Conservation (phyloP, 2,113 vertebrate genomes). For the Centropus bengalensis region DNA sequence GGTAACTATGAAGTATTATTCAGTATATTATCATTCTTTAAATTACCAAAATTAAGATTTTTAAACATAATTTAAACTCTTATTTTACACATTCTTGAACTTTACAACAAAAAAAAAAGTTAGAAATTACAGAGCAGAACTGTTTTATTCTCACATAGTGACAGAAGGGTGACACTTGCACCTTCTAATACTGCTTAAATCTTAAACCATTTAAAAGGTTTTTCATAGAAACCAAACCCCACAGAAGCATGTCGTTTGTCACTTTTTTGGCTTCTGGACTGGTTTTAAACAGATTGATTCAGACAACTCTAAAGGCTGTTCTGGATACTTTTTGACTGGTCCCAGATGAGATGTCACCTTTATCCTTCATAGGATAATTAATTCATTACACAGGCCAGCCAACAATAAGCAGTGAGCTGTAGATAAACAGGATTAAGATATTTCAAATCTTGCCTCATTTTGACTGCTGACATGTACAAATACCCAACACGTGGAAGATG, state of each 20-base stretch:
- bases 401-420: background rate
- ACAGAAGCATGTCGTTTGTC: background rate
- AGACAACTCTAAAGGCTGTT: background rate
- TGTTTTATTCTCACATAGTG: background rate
- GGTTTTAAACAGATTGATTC: background rate
- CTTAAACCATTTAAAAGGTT: background rate
- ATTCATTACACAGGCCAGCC: background rate
- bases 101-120: background rate
- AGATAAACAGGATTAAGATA: conserved; percentile 2
- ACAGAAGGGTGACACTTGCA: background rate
- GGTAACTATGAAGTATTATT: background rate
- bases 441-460: background rate
- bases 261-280: background rate
- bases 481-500: background rate
- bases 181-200: background rate
- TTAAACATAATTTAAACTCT: background rate
- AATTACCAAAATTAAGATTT: background rate
- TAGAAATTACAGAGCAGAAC: background rate
- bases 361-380: background rate
- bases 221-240: background rate
- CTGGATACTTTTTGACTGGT: background rate
- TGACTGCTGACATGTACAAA: background rate
- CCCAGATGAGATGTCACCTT: background rate
- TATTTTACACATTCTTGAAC: background rate
- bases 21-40: background rate